Percentiles rank a stretch among this genome's conserved stretches.
phyloP scores from a whole-genome alignment of 2,113 vertebrate genomes.

The Vombatus ursinus region DNA sequence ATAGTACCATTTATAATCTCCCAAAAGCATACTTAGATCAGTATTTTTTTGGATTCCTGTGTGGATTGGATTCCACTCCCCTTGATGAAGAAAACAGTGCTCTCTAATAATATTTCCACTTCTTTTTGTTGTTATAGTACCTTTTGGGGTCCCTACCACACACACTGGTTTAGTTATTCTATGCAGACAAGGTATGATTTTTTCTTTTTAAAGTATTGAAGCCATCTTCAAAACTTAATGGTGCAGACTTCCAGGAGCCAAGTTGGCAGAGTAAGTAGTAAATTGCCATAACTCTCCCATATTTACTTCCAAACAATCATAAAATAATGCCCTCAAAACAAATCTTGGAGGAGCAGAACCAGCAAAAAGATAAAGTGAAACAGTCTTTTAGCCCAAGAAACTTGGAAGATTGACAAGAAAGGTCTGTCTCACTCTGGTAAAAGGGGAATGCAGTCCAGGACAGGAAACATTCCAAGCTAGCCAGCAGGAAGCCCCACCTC shows the following conservation, averaged over 20 bases:
- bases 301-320: no score
- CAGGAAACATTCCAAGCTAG: no score
- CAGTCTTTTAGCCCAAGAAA: no score
- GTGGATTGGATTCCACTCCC: not conserved
- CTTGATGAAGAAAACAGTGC: not conserved
- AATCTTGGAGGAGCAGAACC: no score
- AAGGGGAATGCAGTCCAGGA: no score
- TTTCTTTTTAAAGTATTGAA: not conserved
- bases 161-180: not conserved
- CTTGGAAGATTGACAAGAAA: no score
- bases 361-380: no score
- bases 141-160: not conserved
- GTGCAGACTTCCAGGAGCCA: not conserved
- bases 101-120: not conserved
- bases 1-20: not conserved
- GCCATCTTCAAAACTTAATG: not conserved
- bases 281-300: no score
- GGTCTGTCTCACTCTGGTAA: no score
- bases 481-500: no score
- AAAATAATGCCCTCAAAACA: no score
- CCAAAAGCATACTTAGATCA: not conserved
- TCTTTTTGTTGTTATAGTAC: not conserved
- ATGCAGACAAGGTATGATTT: not conserved
- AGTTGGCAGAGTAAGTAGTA: no score
- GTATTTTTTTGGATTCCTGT: not conserved